phyloP scores from a whole-genome alignment of 1,140 invertebrate genomes.

The Phenacoccus solenopsis region DNA sequence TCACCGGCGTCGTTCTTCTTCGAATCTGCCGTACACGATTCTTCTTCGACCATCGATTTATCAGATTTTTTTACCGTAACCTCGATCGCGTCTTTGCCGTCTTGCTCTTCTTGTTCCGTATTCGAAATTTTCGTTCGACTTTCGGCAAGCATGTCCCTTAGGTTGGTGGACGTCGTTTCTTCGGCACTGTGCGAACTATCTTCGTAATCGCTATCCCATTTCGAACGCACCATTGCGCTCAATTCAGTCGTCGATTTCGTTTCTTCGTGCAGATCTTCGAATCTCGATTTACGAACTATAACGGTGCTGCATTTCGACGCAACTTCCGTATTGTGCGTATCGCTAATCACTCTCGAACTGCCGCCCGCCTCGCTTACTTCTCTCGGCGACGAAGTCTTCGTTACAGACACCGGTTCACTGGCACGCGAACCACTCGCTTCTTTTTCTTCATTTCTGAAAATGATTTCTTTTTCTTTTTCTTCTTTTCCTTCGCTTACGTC shows the following conservation, averaged over 20 bases:
- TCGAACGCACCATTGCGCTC: slow-evolving; percentile 19
- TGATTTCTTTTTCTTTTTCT: neutral
- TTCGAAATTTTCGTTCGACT: too few relatives aligned
- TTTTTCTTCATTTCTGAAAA: neutral
- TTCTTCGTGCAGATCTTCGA: neutral
- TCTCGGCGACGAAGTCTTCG: too few relatives aligned
- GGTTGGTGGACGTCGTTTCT: neutral
- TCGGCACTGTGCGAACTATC: slow-evolving; percentile 12
- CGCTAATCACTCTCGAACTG: too few relatives aligned
- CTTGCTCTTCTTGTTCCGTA: neutral
- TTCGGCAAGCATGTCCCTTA: too few relatives aligned
- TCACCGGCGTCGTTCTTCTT: neutral
- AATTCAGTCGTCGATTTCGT: neutral
- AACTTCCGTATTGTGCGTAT: too few relatives aligned
- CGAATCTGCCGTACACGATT: neutral
- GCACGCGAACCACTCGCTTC: too few relatives aligned
- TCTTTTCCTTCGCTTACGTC: neutral
- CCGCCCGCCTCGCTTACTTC: too few relatives aligned
- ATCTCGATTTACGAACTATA: neutral
- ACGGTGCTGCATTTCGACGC: neutral
- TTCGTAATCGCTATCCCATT: slow-evolving; percentile 27
- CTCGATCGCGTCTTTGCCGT: neutral
- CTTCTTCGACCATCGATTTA: too few relatives aligned
- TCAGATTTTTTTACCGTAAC: neutral
- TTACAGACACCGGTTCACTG: too few relatives aligned